Evolutionary conservation across 2,113 vertebrate species (phyloP), one percentile per base, ranked within the genome.

Genomic region (Oenanthe oenanthe): DNA sequence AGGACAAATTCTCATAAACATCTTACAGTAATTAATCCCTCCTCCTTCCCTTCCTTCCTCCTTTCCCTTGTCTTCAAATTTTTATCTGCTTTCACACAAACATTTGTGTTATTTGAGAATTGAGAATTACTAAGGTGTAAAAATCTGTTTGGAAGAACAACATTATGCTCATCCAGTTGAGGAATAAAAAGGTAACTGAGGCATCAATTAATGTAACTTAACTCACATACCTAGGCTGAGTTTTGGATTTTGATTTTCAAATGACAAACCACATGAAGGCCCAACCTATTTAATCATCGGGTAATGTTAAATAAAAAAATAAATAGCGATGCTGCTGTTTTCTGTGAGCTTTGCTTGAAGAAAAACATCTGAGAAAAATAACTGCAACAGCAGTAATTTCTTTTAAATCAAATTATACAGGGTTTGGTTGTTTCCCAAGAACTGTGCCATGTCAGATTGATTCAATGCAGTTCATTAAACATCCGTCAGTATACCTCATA

Each of bases 241-340:
- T 62, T 84, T 80, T 72, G 31, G 31, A 85, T 76, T 88, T 95
- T 89, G 26, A 34, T 70, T 38, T 95, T 91, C 79, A 89, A 77
- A 77, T 10, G 9, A 25, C 43, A 93, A 73, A 40, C 9, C 17
- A 22, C 7, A 14, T 16, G 13, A 53, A 45, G 28, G 9, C 42
- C 40, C 5, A 76, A 47, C 85, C 40, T 83, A 15, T 85, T 92
- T 67, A 67, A 56, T 80, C 1, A 85, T 79, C 25, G 65, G 31
- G 57, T 48, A 50, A 60, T 43, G 29, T 74, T 48, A 32, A 72
- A 78, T 17, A 54, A 85, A 86, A 87, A 73, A 50, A 54, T 47
- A n/a, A 54, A 54, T 47, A 42, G 19, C 15, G 19, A 38, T 70
- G 43, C 48, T 91, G 28, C 45, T 88, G 13, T 62, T 76, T 88